Conservation (phyloP, 2,888 invertebrate species). For the Parthenolecanium corni region DNA sequence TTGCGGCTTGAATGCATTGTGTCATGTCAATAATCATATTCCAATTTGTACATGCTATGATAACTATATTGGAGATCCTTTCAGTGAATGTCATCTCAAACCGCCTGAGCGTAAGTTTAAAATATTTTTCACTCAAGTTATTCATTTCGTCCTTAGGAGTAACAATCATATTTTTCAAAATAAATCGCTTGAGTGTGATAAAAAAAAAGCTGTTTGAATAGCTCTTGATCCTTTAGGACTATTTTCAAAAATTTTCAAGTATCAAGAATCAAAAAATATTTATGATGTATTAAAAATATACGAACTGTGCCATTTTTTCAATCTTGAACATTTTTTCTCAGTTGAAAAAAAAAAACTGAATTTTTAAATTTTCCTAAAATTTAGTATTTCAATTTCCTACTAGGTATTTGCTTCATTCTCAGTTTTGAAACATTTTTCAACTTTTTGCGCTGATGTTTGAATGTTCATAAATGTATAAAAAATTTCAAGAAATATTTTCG, state of each 20-base stretch:
- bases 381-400: too few relatives aligned
- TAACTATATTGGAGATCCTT: slow-evolving; percentile 66
- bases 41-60: slow-evolving; percentile 50
- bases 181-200: too few relatives aligned
- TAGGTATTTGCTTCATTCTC: too few relatives aligned
- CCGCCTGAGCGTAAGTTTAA: slow-evolving; percentile 44
- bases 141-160: neutral
- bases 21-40: slow-evolving; percentile 55
- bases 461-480: neutral
- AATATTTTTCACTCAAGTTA: too few relatives aligned
- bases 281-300: too few relatives aligned
- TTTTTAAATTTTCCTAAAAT: too few relatives aligned
- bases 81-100: slow-evolving; percentile 52
- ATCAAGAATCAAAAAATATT: too few relatives aligned
- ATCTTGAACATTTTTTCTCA: too few relatives aligned
- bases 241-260: neutral
- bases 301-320: too few relatives aligned
- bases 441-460: neutral
- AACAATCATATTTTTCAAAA: neutral
- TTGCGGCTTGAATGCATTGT: slow-evolving; percentile 37
- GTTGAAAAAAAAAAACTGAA: too few relatives aligned
- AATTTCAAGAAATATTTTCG: neutral
- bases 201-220: neutral
- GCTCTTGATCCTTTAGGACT: neutral
- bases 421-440: too few relatives aligned